Conservation (phyloP, 2,113 vertebrate species). For the Coturnix japonica region DNA sequence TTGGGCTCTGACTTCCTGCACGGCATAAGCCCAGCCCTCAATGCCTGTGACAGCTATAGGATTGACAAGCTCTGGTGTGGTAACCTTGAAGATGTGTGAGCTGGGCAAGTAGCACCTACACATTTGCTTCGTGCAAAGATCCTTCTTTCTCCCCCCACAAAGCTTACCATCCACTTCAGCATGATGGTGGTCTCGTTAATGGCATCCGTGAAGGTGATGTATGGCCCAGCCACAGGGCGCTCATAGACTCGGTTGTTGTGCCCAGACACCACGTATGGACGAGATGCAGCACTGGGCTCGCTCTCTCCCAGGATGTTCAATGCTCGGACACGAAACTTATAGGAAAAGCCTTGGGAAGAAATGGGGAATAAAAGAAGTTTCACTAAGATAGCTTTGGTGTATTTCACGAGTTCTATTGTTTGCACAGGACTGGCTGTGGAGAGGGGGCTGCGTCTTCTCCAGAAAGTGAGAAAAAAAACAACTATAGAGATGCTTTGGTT, state of each 20-base stretch:
- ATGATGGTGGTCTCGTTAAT: conserved; percentile 97
- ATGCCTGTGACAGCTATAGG: background rate
- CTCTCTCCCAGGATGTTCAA: conserved; percentile 95
- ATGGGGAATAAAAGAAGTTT: background rate
- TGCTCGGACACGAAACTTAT: conserved; percentile 94
- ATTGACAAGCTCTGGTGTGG: background rate
- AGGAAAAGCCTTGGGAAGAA: conserved; percentile 84
- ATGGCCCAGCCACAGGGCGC: conserved; percentile 91
- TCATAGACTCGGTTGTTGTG: conserved; percentile 84
- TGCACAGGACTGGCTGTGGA: background rate
- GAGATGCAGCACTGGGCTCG: conserved; percentile 90
- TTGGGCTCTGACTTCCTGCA: background rate
- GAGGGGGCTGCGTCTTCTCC: background rate
- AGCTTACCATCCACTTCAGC: conserved; percentile 95
- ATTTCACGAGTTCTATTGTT: background rate
- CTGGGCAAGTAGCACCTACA: background rate
- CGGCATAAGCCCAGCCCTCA: background rate
- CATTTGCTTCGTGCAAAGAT: background rate
- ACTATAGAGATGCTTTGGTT: background rate
- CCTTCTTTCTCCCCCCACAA: background rate
- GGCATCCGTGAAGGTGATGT: conserved; percentile 97
- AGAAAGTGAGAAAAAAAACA: background rate
- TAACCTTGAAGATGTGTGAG: background rate
- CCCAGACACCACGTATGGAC: conserved; percentile 90
- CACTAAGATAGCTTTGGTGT: background rate